Conservation (phyloP, 2,797 vertebrate species). For the Acanthurus leucopareius region DNA sequence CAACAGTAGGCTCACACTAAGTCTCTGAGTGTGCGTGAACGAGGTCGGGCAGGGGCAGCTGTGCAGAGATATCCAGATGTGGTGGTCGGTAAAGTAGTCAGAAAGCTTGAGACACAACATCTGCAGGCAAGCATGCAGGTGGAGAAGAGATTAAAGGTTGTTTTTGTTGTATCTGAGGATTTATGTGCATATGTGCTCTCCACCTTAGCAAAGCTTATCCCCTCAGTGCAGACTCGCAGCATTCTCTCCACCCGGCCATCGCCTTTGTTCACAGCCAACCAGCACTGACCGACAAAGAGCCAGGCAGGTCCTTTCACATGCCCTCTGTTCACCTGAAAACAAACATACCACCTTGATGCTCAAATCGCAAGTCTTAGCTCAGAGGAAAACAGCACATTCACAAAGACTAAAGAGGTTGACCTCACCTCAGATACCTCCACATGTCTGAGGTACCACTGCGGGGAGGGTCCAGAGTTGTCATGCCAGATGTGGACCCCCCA, state of each 20-base stretch:
- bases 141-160: neutral
- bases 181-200: neutral
- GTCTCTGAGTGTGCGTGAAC: slow-evolving; percentile 80
- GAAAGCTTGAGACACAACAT: slow-evolving; percentile 80
- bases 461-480: slow-evolving; percentile 83
- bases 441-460: slow-evolving; percentile 86
- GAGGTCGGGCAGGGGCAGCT: slow-evolving; percentile 74
- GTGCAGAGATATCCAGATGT: slow-evolving; percentile 85
- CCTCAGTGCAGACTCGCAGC: slow-evolving; percentile 70
- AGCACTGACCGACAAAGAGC: slow-evolving; percentile 87
- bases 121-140: slow-evolving; percentile 66
- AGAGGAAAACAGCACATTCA: neutral
- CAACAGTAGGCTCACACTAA: slow-evolving; percentile 82
- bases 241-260: slow-evolving; percentile 85
- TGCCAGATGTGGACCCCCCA: slow-evolving; percentile 89
- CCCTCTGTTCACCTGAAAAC: slow-evolving; percentile 55
- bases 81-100: slow-evolving; percentile 85
- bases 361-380: neutral
- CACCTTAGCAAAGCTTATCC: slow-evolving; percentile 84
- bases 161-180: neutral
- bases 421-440: slow-evolving; percentile 85
- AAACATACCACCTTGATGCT: neutral
- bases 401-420: neutral
- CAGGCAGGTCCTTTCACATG: slow-evolving; percentile 66
- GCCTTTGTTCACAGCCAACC: slow-evolving; percentile 83